These are phyloP conservation scores for Galaxias olidus DNA, from an alignment of 2,797 vertebrate species.

Conservation along the genomic window DNA sequence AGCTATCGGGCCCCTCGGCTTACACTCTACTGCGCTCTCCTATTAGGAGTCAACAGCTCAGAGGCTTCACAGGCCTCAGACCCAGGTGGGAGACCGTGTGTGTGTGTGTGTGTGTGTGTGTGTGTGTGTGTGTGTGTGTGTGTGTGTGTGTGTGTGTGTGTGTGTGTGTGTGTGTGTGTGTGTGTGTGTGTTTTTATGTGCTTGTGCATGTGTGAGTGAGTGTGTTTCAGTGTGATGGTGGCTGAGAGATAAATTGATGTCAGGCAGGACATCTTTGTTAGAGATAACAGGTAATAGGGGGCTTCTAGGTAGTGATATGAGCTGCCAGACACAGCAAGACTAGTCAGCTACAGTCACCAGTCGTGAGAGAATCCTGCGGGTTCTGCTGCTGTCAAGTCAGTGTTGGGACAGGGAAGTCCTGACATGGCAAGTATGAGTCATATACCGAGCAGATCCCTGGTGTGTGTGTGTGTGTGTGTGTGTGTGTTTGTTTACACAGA, in stretches of 20 bases:
- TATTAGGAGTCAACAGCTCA: too few relatives aligned
- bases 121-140: constrained; percentile 1
- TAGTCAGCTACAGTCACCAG: too few relatives aligned
- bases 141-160: neutral
- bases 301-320: too few relatives aligned
- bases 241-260: neutral
- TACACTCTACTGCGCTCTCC: too few relatives aligned
- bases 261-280: too few relatives aligned
- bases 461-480: constrained; percentile 15
- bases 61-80: too few relatives aligned
- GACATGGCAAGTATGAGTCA: constrained; percentile 43
- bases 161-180: too few relatives aligned
- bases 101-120: neutral
- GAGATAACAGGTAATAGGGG: too few relatives aligned
- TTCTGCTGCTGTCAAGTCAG: neutral
- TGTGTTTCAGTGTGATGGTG: neutral
- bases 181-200: neutral
- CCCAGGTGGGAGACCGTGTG: constrained; percentile 28
- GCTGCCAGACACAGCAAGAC: too few relatives aligned
- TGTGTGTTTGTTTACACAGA: constrained; percentile 17
- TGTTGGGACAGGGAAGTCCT: constrained; percentile 21
- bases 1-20: constrained; percentile 61
- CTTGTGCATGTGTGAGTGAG: neutral
- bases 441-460: constrained; percentile 7
- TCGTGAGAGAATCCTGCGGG: too few relatives aligned